Evolutionary conservation across 2,888 invertebrate genomes (phyloP).

Genomic region (Meghimatium bilineatum): DNA sequence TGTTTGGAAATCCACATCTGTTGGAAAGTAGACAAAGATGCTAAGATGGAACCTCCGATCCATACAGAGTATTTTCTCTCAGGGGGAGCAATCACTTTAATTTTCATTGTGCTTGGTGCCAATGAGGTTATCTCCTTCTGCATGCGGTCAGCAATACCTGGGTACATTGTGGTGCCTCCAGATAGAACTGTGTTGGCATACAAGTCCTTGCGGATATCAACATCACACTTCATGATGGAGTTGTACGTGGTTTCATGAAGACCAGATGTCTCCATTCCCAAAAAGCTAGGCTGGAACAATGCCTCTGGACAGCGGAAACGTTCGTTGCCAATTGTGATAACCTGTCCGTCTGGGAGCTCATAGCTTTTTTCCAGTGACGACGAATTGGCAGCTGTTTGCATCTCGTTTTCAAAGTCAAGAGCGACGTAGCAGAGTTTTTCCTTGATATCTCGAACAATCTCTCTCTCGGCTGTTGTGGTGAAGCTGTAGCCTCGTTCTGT

Average conservation of each 20-base stretch:
- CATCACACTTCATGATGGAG: constrained; percentile 66
- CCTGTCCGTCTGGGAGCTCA: constrained; percentile 75
- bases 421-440: constrained; percentile 82
- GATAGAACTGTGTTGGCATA: constrained; percentile 84
- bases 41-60: constrained; percentile 33
- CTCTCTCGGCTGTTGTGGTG: constrained; percentile 86
- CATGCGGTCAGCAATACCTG: constrained; percentile 97
- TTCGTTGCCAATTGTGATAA: constrained; percentile 62
- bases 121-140: constrained; percentile 97
- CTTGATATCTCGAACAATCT: constrained; percentile 91
- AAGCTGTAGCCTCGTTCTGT: constrained; percentile 63
- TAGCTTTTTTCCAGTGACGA: constrained; percentile 94
- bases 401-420: constrained; percentile 89
- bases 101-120: constrained; percentile 82
- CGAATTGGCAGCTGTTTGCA: constrained; percentile 86
- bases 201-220: constrained; percentile 69
- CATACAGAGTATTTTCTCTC: constrained; percentile 79
- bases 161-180: constrained; percentile 96
- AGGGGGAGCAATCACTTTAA: constrained; percentile 90
- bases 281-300: constrained; percentile 71
- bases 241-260: constrained; percentile 57
- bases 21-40: no score
- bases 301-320: constrained; percentile 62
- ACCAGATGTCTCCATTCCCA: constrained; percentile 73
- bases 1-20: no score